Evolutionary conservation across 2,888 invertebrate species (phyloP).

Genomic region (Chorisops tibialis): DNA sequence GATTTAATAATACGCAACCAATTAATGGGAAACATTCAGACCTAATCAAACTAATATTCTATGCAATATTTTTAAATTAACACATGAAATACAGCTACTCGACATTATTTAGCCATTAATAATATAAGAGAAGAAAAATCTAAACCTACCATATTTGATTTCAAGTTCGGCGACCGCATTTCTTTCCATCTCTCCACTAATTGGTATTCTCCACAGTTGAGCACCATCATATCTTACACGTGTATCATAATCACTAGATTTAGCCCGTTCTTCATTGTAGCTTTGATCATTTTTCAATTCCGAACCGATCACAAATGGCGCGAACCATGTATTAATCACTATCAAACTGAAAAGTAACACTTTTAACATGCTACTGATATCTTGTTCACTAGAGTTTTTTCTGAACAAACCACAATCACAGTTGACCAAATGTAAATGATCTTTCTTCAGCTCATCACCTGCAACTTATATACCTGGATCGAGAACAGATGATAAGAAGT

Average conservation of each 20-base stretch:
- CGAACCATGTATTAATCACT: neutral
- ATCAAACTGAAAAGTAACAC: neutral
- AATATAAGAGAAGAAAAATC: too few relatives aligned
- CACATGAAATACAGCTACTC: too few relatives aligned
- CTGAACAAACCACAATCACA: conserved; percentile 11
- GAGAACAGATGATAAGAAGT: conserved; percentile 5
- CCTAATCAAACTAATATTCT: too few relatives aligned
- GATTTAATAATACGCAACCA: too few relatives aligned
- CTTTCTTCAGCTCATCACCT: conserved; percentile 17
- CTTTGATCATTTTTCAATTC: neutral
- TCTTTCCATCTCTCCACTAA: conserved; percentile 54
- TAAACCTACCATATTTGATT: conserved; percentile 57
- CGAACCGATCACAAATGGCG: neutral
- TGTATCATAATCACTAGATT: neutral
- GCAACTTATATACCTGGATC: conserved; percentile 27
- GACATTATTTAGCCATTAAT: too few relatives aligned
- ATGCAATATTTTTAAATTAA: too few relatives aligned
- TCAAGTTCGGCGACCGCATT: conserved; percentile 56
- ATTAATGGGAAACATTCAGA: too few relatives aligned
- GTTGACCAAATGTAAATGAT: conserved; percentile 27
- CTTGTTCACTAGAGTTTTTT: neutral
- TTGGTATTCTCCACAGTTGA: conserved; percentile 70
- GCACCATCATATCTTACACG: conserved; percentile 65
- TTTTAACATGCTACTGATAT: neutral
- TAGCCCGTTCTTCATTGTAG: neutral